phyloP scores from a whole-genome alignment of 1,140 invertebrate genomes.

The Matsumurasca onukii region DNA sequence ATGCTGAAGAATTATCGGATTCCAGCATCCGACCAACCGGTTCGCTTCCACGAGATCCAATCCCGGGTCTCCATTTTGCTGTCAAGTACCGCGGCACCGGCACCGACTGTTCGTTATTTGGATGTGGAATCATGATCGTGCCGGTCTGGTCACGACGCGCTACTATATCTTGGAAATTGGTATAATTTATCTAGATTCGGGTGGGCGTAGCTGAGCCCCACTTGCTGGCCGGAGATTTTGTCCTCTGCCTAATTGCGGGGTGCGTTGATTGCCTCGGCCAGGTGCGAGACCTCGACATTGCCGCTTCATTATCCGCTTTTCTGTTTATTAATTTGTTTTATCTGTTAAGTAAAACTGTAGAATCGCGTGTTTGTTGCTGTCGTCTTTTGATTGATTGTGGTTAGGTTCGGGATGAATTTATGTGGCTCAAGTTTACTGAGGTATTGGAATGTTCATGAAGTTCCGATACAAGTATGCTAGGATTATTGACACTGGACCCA shows the following conservation, averaged over 20 bases:
- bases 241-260: slow-evolving; percentile 15
- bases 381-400: not conserved
- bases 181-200: slow-evolving; percentile 27
- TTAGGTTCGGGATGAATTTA: no score
- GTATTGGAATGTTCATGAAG: no score
- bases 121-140: not conserved
- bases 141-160: not conserved
- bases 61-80: slow-evolving; percentile 9
- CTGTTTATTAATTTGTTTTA: not conserved
- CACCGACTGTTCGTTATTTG: no score
- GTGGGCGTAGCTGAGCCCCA: slow-evolving; percentile 12
- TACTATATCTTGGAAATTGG: slow-evolving; percentile 27
- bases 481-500: no score
- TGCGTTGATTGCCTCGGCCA: not conserved
- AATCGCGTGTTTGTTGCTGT: not conserved
- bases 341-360: not conserved
- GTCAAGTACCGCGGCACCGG: not conserved
- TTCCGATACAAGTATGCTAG: no score
- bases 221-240: slow-evolving; percentile 26
- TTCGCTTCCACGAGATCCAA: not conserved
- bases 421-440: no score
- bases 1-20: slow-evolving; percentile 1
- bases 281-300: not conserved
- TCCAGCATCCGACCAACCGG: not conserved
- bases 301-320: not conserved